A percentile compares a stretch with the other conserved stretches of the same genome.
These are phyloP conservation scores for Crepidodera aurea DNA, from an alignment of 2,888 invertebrate species.

Conservation along the genomic window DNA sequence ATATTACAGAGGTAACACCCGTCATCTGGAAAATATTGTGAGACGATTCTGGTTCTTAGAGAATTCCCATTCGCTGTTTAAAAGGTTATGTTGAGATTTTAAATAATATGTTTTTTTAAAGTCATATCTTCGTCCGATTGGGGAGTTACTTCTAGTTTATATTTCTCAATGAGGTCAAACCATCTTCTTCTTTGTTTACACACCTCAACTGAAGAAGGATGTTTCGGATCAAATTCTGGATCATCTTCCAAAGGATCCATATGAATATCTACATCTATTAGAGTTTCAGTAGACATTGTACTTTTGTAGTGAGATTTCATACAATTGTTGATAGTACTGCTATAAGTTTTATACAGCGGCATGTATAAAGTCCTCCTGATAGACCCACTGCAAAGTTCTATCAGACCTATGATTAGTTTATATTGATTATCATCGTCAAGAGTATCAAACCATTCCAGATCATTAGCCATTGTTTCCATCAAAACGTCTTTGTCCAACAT, in stretches of 20 bases:
- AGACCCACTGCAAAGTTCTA: constrained; percentile 36
- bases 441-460: constrained; percentile 44
- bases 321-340: neutral
- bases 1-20: too few relatives aligned
- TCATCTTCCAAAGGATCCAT: constrained; percentile 20
- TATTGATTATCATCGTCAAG: constrained; percentile 40
- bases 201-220: constrained; percentile 42
- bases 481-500: constrained; percentile 41
- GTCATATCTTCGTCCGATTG: constrained; percentile 11
- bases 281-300: neutral
- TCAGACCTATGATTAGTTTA: constrained; percentile 36
- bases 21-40: too few relatives aligned
- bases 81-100: too few relatives aligned
- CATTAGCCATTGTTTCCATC: constrained; percentile 35
- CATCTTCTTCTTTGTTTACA: constrained; percentile 42
- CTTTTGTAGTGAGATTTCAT: neutral
- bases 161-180: constrained; percentile 17
- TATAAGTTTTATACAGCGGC: constrained; percentile 29
- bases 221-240: constrained; percentile 36
- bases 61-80: too few relatives aligned
- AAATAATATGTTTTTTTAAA: neutral
- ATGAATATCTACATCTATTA: neutral
- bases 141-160: constrained; percentile 22
- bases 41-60: too few relatives aligned
- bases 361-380: constrained; percentile 41